These are phyloP conservation scores for Xestia ashworthii DNA, from an alignment of 2,888 invertebrate species.

Conservation along the genomic window DNA sequence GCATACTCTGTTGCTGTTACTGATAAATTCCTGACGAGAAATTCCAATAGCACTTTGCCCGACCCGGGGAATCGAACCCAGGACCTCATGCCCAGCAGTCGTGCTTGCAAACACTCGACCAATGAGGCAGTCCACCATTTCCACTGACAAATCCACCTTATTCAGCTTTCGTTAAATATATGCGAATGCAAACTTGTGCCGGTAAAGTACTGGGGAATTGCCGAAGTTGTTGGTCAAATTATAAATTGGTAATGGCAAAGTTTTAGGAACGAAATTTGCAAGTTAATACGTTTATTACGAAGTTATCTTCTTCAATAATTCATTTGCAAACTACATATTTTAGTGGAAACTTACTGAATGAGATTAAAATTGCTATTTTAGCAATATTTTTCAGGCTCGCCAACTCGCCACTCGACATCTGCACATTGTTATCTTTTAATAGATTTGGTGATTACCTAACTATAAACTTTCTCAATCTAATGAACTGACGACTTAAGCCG, in stretches of 20 bases:
- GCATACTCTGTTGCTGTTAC: too few species aligned
- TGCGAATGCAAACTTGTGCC: slow-evolving; percentile 17
- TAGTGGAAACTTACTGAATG: neutral
- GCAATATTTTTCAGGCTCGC: neutral
- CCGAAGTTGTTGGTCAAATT: slow-evolving; percentile 30
- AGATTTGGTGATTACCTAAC: neutral
- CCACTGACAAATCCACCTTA: neutral
- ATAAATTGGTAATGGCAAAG: slow-evolving; percentile 25
- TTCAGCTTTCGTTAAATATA: slow-evolving; percentile 2
- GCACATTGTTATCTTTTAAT: neutral
- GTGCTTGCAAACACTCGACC: too few species aligned
- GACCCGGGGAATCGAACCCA: too few species aligned
- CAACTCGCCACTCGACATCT: neutral
- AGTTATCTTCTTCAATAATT: slow-evolving; percentile 6
- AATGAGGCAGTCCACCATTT: too few species aligned
- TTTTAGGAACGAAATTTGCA: slow-evolving; percentile 31
- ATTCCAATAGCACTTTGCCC: too few species aligned
- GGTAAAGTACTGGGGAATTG: neutral
- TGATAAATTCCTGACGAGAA: too few species aligned
- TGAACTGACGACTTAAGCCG: neutral
- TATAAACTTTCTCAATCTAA: neutral
- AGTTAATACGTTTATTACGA: slow-evolving; percentile 14
- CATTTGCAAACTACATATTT: slow-evolving; percentile 2
- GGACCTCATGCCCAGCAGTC: too few species aligned
- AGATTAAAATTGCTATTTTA: neutral